Percentiles rank a stretch among this genome's conserved stretches.
phyloP scores from a whole-genome alignment of 1,140 invertebrate genomes.

The Bombus superbus region DNA sequence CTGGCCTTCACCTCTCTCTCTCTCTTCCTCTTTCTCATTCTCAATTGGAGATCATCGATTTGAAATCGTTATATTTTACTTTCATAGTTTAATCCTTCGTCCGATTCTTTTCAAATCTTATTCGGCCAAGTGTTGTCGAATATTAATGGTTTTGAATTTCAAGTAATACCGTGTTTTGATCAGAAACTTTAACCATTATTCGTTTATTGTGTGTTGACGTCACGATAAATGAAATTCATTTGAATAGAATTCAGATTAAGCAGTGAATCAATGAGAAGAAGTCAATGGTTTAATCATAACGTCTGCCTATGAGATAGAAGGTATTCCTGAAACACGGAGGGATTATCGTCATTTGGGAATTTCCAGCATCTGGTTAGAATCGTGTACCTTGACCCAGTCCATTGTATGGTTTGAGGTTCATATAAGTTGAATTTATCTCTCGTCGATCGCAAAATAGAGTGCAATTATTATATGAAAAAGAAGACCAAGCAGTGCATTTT shows the following conservation, averaged over 20 bases:
- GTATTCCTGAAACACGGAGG: background rate
- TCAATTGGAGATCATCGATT: constrained; percentile 40
- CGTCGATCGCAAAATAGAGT: constrained; percentile 2
- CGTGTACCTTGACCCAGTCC: constrained; percentile 29
- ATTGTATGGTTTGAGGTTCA: constrained; percentile 27
- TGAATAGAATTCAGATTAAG: background rate
- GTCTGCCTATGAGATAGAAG: background rate
- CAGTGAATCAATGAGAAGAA: background rate
- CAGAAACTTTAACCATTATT: background rate
- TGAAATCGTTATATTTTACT: constrained; percentile 21
- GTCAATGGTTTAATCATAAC: background rate
- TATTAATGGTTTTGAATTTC: background rate
- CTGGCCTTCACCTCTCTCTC: constrained; percentile 36
- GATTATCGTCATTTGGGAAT: constrained; percentile 9
- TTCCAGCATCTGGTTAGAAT: constrained; percentile 42
- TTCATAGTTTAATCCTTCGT: background rate
- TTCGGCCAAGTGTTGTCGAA: background rate
- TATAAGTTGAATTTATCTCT: constrained; percentile 24
- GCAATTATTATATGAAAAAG: constrained; percentile 5
- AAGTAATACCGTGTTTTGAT: background rate
- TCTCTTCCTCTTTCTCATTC: background rate
- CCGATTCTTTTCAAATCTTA: constrained; percentile 1
- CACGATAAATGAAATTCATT: background rate
- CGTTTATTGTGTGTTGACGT: background rate
- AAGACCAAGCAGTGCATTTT: background rate